Conservation (phyloP, 2,797 vertebrate species). For the Centroberyx gerrardi region DNA sequence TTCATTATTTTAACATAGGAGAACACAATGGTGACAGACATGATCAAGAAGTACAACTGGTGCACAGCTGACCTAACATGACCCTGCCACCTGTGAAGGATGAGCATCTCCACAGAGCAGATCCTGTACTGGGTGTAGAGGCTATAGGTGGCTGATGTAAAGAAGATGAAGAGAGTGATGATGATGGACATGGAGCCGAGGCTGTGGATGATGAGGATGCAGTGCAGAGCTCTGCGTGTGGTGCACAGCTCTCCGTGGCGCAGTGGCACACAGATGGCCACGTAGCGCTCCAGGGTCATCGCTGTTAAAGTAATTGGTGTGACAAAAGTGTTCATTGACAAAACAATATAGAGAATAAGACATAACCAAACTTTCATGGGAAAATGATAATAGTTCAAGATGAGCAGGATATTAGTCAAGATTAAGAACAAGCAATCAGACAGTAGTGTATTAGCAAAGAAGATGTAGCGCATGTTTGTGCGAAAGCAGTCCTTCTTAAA, state of each 20-base stretch:
- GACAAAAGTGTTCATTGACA: conserved; percentile 14
- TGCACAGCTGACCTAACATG: conserved; percentile 1
- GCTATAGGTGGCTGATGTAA: no score
- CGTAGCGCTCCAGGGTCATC: conserved; percentile 79
- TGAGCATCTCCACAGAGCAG: no score
- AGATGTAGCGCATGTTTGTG: conserved; percentile 72
- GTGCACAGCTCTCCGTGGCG: conserved; percentile 68
- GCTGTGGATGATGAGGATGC: conserved; percentile 58
- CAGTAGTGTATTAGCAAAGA: conserved; percentile 72
- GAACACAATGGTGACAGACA: conserved; percentile 51
- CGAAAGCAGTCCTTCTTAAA: conserved; percentile 66
- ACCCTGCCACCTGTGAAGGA: no score
- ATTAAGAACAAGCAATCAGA: conserved; percentile 65
- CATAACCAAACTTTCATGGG: conserved; percentile 46
- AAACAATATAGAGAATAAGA: conserved; percentile 9
- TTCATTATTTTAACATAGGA: conserved; percentile 65
- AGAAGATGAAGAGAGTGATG: no score
- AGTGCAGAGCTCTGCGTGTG: conserved; percentile 6
- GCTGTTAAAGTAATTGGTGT: conserved; percentile 74
- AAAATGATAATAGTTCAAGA: background rate
- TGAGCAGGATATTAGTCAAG: conserved; percentile 45
- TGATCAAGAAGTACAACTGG: conserved; percentile 65
- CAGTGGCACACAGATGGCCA: conserved; percentile 78
- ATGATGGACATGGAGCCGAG: conserved; percentile 21
- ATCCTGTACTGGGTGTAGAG: no score